A percentile compares a stretch with the other conserved stretches of the same genome.
These are phyloP conservation scores for Rhinatrema bivittatum DNA, from an alignment of 2,797 vertebrate species.

Conservation along the genomic window DNA sequence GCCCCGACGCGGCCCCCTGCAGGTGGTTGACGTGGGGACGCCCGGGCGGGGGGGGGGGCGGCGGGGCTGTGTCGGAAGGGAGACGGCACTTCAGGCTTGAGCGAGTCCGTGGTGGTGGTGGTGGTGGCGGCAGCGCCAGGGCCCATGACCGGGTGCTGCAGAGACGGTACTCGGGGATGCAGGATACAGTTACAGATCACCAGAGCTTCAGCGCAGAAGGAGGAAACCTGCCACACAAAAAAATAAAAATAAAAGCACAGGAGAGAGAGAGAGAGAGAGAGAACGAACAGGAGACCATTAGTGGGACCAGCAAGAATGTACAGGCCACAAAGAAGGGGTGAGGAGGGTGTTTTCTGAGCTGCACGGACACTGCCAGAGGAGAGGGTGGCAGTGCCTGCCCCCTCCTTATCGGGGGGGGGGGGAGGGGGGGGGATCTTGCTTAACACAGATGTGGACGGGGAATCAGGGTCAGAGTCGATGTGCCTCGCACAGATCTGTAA, in stretches of 20 bases:
- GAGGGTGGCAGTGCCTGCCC: too few species aligned
- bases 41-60: conserved; percentile 43
- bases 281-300: too few species aligned
- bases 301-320: not conserved
- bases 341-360: not conserved
- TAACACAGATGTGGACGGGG: too few species aligned
- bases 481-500: too few species aligned
- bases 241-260: too few species aligned
- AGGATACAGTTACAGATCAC: conserved; percentile 72
- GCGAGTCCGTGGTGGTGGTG: not conserved
- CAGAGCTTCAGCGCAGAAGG: conserved; percentile 75
- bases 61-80: conserved; percentile 19
- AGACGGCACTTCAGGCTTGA: conserved; percentile 32
- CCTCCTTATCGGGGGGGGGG: too few species aligned
- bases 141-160: conserved; percentile 29
- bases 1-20: conserved; percentile 49
- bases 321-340: not conserved
- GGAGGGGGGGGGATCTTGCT: not conserved
- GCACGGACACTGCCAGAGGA: too few species aligned
- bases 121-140: not conserved
- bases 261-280: too few species aligned
- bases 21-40: conserved; percentile 54
- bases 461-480: too few species aligned
- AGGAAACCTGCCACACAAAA: conserved; percentile 60
- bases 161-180: conserved; percentile 70